A percentile compares a stretch with the other conserved stretches of the same genome.
These are phyloP conservation scores for Gnatocerus cornutus DNA, from an alignment of 2,888 invertebrate species.

Conservation along the genomic window DNA sequence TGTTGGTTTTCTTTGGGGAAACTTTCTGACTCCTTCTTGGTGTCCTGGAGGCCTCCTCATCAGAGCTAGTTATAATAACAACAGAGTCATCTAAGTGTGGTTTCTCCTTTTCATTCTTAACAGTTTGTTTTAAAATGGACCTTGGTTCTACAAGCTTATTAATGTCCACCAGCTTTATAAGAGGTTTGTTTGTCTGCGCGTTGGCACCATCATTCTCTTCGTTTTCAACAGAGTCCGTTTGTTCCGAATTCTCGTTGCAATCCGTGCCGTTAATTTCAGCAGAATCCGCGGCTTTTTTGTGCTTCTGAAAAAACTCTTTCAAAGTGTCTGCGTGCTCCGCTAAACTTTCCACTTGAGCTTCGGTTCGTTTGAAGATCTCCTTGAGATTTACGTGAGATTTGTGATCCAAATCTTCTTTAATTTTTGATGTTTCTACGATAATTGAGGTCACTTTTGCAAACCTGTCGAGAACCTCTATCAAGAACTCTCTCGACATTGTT, in stretches of 20 bases:
- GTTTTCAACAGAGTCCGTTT: neutral
- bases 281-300: slow-evolving; percentile 25
- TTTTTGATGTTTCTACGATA: slow-evolving; percentile 38
- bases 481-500: slow-evolving; percentile 32
- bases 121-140: slow-evolving; percentile 36
- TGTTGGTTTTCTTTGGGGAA: neutral
- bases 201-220: neutral
- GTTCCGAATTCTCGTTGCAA: slow-evolving; percentile 1
- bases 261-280: neutral
- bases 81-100: slow-evolving; percentile 49
- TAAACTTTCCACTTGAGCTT: slow-evolving; percentile 52
- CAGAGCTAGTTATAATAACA: slow-evolving; percentile 65
- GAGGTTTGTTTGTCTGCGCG: slow-evolving; percentile 39
- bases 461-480: slow-evolving; percentile 26
- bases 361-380: slow-evolving; percentile 51
- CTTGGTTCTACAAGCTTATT: slow-evolving; percentile 65
- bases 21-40: neutral
- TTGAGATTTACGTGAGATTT: slow-evolving; percentile 11
- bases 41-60: slow-evolving; percentile 57
- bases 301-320: slow-evolving; percentile 52
- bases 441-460: slow-evolving; percentile 32
- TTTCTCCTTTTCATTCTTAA: slow-evolving; percentile 7
- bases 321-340: slow-evolving; percentile 46
- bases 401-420: slow-evolving; percentile 30
- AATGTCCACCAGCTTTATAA: slow-evolving; percentile 67